A percentile compares a stretch with the other conserved stretches of the same genome.
These are phyloP conservation scores for Pipa parva DNA, from an alignment of 2,113 vertebrate genomes.

Conservation along the genomic window DNA sequence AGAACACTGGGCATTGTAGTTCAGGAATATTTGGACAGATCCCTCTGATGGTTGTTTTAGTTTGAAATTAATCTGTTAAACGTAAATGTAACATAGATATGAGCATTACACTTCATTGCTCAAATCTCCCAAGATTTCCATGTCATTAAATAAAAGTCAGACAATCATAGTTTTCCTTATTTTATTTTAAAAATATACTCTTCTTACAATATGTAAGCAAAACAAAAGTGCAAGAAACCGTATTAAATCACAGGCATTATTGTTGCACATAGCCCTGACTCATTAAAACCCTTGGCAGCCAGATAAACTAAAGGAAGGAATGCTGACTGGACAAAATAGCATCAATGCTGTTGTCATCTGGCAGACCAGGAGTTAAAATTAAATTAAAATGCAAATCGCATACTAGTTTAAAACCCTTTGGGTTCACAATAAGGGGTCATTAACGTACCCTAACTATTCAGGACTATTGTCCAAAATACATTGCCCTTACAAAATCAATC, in stretches of 20 bases:
- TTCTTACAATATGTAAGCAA: slow-evolving; percentile 14
- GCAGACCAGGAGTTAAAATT: slow-evolving; percentile 4
- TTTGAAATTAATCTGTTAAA: too few relatives aligned
- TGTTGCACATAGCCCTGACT: slow-evolving; percentile 29
- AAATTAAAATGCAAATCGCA: slow-evolving; percentile 59
- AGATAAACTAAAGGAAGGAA: too few relatives aligned
- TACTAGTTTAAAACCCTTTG: slow-evolving; percentile 60
- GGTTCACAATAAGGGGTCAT: slow-evolving; percentile 64
- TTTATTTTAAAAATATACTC: slow-evolving; percentile 21
- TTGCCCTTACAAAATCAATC: not conserved
- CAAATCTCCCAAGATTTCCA: too few relatives aligned
- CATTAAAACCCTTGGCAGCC: not conserved
- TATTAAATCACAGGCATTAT: slow-evolving; percentile 9
- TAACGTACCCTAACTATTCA: slow-evolving; percentile 52
- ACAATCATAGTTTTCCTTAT: too few relatives aligned
- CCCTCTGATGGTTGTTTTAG: too few relatives aligned
- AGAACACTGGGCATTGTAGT: too few relatives aligned
- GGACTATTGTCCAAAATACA: slow-evolving; percentile 54
- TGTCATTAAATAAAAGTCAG: too few relatives aligned
- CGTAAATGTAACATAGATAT: too few relatives aligned
- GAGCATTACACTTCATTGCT: too few relatives aligned
- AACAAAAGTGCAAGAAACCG: slow-evolving; percentile 21
- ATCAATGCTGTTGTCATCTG: not conserved
- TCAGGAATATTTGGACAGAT: too few relatives aligned
- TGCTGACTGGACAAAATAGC: not conserved